phyloP scores from a whole-genome alignment of 2,113 vertebrate genomes.

The Malurus melanocephalus region DNA sequence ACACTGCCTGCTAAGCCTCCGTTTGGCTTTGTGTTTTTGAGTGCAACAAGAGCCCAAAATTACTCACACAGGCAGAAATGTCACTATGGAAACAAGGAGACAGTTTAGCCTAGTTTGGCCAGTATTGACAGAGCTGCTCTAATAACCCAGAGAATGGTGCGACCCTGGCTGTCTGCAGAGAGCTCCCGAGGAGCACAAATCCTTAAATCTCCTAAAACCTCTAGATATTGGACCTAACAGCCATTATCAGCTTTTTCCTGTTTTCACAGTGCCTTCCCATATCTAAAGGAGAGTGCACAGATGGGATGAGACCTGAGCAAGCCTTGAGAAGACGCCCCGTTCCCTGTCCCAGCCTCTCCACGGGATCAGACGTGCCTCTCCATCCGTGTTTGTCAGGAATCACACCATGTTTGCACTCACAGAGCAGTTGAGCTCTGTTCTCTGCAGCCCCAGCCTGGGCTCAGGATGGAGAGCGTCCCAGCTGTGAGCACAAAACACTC shows the following conservation, averaged over 20 bases:
- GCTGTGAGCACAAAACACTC: background rate
- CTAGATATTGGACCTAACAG: background rate
- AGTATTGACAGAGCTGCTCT: background rate
- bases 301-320: background rate
- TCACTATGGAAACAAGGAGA: slow-evolving; percentile 64
- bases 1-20: background rate
- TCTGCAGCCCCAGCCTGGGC: background rate
- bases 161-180: background rate
- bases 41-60: background rate
- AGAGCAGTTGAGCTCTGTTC: background rate
- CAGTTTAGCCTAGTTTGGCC: slow-evolving; percentile 19
- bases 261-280: background rate
- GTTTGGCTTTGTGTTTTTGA: background rate
- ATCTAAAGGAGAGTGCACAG: background rate
- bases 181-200: background rate
- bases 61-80: slow-evolving; percentile 38
- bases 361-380: background rate
- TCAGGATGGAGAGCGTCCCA: background rate
- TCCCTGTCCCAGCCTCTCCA: background rate
- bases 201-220: background rate
- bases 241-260: background rate
- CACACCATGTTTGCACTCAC: accelerated
- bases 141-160: background rate
- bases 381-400: background rate
- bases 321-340: background rate